Evolutionary conservation across 1,140 invertebrate species (phyloP).

Genomic region (Anadara kagoshimensis): DNA sequence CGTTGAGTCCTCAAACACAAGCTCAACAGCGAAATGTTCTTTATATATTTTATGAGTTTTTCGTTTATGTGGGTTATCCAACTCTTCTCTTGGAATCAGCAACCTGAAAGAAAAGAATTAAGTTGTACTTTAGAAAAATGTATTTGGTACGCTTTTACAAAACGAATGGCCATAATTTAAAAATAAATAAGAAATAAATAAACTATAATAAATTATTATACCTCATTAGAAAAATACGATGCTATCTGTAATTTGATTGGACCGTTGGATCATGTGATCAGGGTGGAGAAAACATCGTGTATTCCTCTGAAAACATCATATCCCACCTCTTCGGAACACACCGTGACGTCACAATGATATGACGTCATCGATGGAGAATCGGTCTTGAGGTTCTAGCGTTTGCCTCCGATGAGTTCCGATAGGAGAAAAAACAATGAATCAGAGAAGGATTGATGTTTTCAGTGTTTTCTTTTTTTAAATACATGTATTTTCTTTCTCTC

Average conservation of each 20-base stretch:
- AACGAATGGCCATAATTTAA: neutral
- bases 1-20: slow-evolving; percentile 60
- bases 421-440: no score
- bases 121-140: neutral
- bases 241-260: no score
- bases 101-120: slow-evolving; percentile 64
- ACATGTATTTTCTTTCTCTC: neutral
- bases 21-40: slow-evolving; percentile 72
- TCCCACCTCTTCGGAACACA: no score
- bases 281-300: no score
- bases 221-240: no score
- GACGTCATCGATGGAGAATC: no score
- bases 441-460: neutral
- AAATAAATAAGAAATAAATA: neutral
- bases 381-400: no score
- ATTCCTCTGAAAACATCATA: no score
- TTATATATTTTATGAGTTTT: slow-evolving; percentile 75
- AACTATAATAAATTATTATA: neutral
- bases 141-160: neutral
- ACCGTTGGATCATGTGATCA: no score
- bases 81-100: slow-evolving; percentile 71
- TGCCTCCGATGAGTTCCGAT: no score
- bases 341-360: no score
- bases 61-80: slow-evolving; percentile 78
- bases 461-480: neutral